A percentile compares a stretch with the other conserved stretches of the same genome.
These are phyloP conservation scores for Sakesphorus luctuosus DNA, from an alignment of 2,113 vertebrate species.

Conservation along the genomic window DNA sequence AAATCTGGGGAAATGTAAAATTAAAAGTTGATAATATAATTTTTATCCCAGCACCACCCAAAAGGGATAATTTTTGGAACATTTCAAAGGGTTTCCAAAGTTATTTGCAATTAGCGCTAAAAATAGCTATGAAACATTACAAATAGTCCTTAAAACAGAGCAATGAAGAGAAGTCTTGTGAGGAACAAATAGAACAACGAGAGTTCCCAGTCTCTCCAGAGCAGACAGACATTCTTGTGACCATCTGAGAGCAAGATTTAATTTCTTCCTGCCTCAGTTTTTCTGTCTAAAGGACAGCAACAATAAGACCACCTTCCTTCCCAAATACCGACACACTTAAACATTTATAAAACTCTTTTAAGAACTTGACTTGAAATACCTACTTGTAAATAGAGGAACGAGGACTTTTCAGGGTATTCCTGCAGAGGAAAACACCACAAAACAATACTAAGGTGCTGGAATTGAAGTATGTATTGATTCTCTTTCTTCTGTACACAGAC, in stretches of 20 bases:
- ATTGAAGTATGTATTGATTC: not conserved
- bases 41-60: not conserved
- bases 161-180: not conserved
- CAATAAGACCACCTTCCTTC: not conserved
- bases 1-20: not conserved
- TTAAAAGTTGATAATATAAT: not conserved
- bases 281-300: not conserved
- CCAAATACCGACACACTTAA: not conserved
- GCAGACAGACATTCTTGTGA: not conserved
- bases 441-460: not conserved
- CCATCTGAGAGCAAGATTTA: not conserved
- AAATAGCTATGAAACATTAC: conserved; percentile 15
- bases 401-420: not conserved
- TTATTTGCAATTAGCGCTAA: conserved; percentile 35
- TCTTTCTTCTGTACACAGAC: not conserved
- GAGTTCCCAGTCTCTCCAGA: not conserved
- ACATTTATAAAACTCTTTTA: not conserved
- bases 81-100: conserved; percentile 13
- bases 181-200: not conserved
- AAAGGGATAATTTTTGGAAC: conserved; percentile 17
- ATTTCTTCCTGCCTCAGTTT: not conserved
- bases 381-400: not conserved
- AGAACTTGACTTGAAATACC: not conserved
- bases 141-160: not conserved
- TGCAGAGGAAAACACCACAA: not conserved